Conservation (phyloP, 2,888 invertebrate genomes). For the Thecocarcelia acutangulata region DNA sequence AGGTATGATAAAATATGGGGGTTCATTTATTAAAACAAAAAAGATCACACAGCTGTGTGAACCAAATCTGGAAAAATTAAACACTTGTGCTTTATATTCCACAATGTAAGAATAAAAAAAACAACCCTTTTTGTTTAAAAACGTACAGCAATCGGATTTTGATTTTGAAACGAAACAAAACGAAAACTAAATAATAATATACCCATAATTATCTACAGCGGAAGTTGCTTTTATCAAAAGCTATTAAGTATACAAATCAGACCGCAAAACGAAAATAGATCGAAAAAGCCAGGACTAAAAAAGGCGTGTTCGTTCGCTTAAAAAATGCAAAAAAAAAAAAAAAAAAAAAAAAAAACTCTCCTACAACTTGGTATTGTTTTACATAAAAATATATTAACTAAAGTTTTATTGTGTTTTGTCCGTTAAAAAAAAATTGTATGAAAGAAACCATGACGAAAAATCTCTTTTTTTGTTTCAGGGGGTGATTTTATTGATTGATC, state of each 20-base stretch:
- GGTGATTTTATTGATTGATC: conserved; percentile 58
- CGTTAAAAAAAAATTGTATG: conserved; percentile 43
- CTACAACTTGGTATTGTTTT: conserved; percentile 29
- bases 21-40: conserved; percentile 61
- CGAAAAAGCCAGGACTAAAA: conserved; percentile 46
- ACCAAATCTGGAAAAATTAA: conserved; percentile 48
- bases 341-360: conserved; percentile 29
- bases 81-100: conserved; percentile 62
- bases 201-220: conserved; percentile 61
- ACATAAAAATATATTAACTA: not conserved
- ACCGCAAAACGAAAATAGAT: conserved; percentile 47
- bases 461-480: conserved; percentile 47
- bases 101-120: conserved; percentile 31
- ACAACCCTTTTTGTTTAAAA: conserved; percentile 50
- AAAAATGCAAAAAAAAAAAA: conserved; percentile 8
- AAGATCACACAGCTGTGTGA: conserved; percentile 68
- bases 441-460: conserved; percentile 59
- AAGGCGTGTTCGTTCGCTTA: conserved; percentile 52
- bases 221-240: conserved; percentile 63
- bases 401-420: conserved; percentile 47
- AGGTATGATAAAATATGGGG: conserved; percentile 64
- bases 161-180: conserved; percentile 32
- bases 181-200: not conserved
- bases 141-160: conserved; percentile 45
- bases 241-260: conserved; percentile 50